Conservation (phyloP, 2,797 vertebrate species). For the Ciconia nigra region DNA sequence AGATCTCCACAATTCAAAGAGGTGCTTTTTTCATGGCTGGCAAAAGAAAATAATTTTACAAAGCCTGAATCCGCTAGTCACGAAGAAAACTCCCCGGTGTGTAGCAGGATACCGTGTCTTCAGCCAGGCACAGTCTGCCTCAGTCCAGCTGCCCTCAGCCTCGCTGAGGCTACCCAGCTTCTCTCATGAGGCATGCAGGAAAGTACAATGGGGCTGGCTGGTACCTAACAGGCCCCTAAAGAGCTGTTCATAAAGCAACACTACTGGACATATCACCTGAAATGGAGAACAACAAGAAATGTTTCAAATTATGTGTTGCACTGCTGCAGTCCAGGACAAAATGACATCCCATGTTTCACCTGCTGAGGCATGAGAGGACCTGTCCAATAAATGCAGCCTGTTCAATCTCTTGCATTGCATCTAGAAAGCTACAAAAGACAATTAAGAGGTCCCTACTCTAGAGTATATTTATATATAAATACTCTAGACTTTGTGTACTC, state of each 20-base stretch:
- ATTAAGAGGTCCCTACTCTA: neutral
- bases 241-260: neutral
- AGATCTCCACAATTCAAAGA: neutral
- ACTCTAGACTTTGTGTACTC: neutral
- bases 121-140: neutral
- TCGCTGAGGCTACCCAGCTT: fast-evolving
- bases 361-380: neutral
- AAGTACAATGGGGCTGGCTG: neutral
- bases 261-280: neutral
- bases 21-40: neutral
- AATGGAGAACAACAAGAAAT: neutral
- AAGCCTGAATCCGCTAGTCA: neutral
- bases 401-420: neutral
- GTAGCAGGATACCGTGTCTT: neutral
- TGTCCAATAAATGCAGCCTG: neutral
- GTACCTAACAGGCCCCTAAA: neutral
- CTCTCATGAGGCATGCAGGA: neutral
- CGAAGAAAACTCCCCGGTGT: neutral
- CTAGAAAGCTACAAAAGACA: neutral
- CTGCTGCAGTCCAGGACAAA: neutral
- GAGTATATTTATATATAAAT: neutral
- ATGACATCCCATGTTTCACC: neutral
- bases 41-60: neutral
- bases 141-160: neutral
- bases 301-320: neutral